Conservation (phyloP, 2,888 invertebrate species). For the Cancer borealis region DNA sequence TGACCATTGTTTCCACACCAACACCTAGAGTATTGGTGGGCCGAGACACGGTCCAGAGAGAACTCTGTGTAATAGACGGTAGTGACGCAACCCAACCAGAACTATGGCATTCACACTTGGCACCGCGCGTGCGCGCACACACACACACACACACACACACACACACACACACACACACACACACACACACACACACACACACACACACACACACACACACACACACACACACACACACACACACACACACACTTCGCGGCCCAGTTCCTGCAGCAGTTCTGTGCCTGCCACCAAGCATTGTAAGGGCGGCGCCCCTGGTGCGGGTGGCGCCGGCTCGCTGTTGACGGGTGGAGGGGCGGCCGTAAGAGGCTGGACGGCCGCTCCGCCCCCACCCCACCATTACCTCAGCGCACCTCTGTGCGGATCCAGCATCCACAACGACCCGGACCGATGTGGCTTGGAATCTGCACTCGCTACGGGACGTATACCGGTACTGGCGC, state of each 20-base stretch:
- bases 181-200: slow-evolving; percentile 12
- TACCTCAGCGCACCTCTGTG: slow-evolving; percentile 60
- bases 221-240: slow-evolving; percentile 21
- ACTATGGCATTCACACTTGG: slow-evolving; percentile 31
- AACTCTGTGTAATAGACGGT: background rate
- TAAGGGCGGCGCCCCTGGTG: background rate
- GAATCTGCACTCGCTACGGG: background rate
- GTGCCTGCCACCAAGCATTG: slow-evolving; percentile 17
- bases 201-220: slow-evolving; percentile 39
- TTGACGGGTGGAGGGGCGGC: slow-evolving; percentile 31
- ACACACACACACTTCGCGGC: background rate
- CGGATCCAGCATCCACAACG: slow-evolving; percentile 41
- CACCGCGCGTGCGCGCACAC: background rate
- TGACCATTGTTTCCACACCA: slow-evolving; percentile 8
- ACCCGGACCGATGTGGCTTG: slow-evolving; percentile 9
- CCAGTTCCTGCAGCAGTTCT: background rate
- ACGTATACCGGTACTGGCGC: background rate
- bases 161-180: slow-evolving; percentile 6
- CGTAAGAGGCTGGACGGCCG: slow-evolving; percentile 43
- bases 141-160: slow-evolving; percentile 31
- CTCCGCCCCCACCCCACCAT: slow-evolving; percentile 50
- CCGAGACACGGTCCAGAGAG: background rate
- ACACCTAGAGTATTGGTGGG: slow-evolving; percentile 14
- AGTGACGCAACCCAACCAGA: background rate
- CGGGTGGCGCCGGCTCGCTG: background rate